phyloP scores from a whole-genome alignment of 2,797 vertebrate species.

The Diglossa cyanea region DNA sequence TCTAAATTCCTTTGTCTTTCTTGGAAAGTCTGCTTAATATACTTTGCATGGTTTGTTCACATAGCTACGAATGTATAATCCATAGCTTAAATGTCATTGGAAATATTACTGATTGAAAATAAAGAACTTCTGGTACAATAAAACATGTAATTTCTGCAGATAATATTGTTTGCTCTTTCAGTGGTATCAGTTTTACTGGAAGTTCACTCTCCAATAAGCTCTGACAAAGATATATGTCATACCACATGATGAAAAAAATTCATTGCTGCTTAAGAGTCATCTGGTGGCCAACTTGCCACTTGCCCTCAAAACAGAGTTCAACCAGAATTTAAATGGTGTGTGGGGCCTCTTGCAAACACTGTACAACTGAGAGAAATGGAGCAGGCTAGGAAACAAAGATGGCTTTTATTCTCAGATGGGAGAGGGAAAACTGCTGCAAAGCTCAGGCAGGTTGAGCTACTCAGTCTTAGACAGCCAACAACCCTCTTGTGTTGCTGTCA shows the following conservation, averaged over 20 bases:
- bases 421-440: background rate
- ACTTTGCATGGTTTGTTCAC: rapidly evolving
- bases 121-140: background rate
- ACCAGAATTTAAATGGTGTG: background rate
- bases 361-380: background rate
- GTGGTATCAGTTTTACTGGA: background rate
- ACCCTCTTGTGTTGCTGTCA: background rate
- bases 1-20: background rate
- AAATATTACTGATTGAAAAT: background rate
- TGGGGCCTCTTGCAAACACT: background rate
- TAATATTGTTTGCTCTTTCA: background rate
- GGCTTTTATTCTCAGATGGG: background rate
- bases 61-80: background rate
- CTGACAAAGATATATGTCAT: background rate
- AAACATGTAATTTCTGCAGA: background rate
- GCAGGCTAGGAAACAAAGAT: background rate
- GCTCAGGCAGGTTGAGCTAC: background rate
- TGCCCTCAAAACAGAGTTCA: background rate
- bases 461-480: background rate
- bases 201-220: background rate
- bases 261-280: background rate
- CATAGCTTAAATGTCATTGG: background rate
- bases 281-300: background rate
- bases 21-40: background rate
- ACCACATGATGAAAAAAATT: background rate